A percentile compares a stretch with the other conserved stretches of the same genome.
Conservation (phyloP, 1,140 invertebrate genomes). For the Diorhabda elongata region DNA sequence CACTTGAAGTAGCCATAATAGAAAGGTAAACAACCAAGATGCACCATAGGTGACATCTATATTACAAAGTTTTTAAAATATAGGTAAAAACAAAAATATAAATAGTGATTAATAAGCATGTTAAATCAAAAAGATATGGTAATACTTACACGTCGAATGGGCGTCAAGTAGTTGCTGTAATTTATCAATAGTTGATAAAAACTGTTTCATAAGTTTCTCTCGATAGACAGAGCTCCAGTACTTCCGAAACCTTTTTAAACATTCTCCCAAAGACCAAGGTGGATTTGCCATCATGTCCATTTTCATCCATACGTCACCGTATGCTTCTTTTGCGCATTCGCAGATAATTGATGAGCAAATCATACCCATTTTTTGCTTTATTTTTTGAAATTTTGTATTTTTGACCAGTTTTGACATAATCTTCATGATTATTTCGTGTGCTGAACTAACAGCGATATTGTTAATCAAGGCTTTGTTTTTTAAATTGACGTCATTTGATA, state of each 20-base stretch:
- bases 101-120: background rate
- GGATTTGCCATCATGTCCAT: constrained; percentile 27
- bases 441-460: constrained; percentile 21
- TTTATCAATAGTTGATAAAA: constrained; percentile 24
- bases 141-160: background rate
- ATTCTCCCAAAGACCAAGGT: constrained; percentile 31
- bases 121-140: background rate
- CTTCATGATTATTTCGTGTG: constrained; percentile 26
- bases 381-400: constrained; percentile 19
- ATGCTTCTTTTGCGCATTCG: constrained; percentile 33
- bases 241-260: constrained; percentile 30
- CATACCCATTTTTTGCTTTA: constrained; percentile 26
- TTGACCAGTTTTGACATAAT: constrained; percentile 13
- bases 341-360: constrained; percentile 30
- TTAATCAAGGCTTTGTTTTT: constrained; percentile 31
- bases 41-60: background rate
- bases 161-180: background rate
- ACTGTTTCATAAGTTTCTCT: constrained; percentile 34
- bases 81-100: background rate
- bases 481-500: constrained; percentile 34
- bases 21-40: no score
- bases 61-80: background rate
- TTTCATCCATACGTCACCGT: constrained; percentile 28
- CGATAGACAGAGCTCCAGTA: constrained; percentile 36
- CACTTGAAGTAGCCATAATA: no score